Evolutionary conservation across 1,140 invertebrate species (phyloP), one percentile per base, ranked within the genome.

Genomic region (Philotrypesis tridentata): DNA sequence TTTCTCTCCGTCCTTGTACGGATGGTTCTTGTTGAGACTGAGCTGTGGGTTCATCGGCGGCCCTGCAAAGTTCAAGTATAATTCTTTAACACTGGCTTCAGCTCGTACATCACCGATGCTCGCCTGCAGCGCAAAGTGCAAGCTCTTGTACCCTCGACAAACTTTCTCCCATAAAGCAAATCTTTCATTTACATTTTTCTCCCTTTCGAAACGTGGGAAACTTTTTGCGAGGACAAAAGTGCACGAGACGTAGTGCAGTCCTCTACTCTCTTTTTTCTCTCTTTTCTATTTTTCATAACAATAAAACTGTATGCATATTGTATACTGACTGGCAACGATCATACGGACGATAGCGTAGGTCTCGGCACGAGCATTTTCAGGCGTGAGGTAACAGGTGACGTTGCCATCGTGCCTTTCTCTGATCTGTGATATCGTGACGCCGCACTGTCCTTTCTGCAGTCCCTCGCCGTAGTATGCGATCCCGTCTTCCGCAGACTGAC

Each of bases 311-410:
- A n/a, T n/a, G n/a, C n/a, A n/a, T n/a, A n/a, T n/a, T n/a, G n/a
- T n/a, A 37, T 83, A 95, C 95, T 93, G 89, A 96, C 95, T 93
- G 74, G 95, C 95, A 67, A 96, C 95, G 12, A 94, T 92, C 5
- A 96, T 91, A 61, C 92, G 92, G 88, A 95, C 93, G 21, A 88
- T 92, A 7, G 93, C 94, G 0, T 89, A 75, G 9, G 74, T 82
- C 27, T 91, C 90, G 27, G 71, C 33, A 37, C 87, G 83, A 7
- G 93, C 91, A 23, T 89, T 89, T 60, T 87, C 83, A 0, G 93
- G 90, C 0, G 93, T 93, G 33, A 95, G 84, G 21, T 91, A 93
- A 85, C 95, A 96, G 67, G 93, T 94, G 79, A 96, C 93, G 67
- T 93, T 91, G 2, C 96, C 96, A 87, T 96, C 95, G 85, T 95